Percentiles rank a stretch among this genome's conserved stretches.
These are phyloP conservation scores for Megaceryle maxima DNA, from an alignment of 2,113 vertebrate genomes.

Conservation along the genomic window DNA sequence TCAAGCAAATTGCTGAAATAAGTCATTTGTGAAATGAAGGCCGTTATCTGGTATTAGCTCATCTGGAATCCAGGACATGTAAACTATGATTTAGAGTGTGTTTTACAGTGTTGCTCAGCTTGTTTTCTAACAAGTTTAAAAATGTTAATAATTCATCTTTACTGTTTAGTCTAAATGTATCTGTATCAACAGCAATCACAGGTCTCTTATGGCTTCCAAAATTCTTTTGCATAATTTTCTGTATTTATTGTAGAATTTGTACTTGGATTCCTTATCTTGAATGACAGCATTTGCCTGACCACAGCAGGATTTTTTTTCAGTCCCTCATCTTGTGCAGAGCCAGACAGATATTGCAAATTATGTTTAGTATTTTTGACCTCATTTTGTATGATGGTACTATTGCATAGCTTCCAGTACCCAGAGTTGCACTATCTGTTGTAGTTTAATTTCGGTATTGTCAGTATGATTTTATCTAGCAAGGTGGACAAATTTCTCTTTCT, in stretches of 20 bases:
- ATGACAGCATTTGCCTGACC: neutral
- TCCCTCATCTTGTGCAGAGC: neutral
- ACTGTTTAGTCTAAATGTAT: neutral
- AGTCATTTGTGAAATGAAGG: constrained; percentile 18
- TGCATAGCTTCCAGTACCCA: neutral
- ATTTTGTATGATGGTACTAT: neutral
- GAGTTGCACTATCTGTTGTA: neutral
- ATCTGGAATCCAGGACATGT: constrained; percentile 37
- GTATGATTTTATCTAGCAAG: neutral
- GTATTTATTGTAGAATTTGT: neutral
- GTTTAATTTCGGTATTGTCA: neutral
- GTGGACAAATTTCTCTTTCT: neutral
- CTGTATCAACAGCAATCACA: constrained; percentile 9
- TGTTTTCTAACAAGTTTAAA: constrained; percentile 33
- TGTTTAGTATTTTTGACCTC: neutral
- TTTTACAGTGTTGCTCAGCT: constrained; percentile 1
- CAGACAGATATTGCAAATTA: neutral
- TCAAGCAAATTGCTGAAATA: constrained; percentile 48
- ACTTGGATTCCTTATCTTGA: neutral
- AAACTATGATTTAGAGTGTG: constrained; percentile 9
- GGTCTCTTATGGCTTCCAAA: neutral
- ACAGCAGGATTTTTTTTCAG: neutral
- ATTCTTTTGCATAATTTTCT: neutral
- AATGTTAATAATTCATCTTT: constrained; percentile 45
- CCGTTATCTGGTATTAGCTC: constrained; percentile 42